Percentiles rank a stretch among this genome's conserved stretches.
Evolutionary conservation across 2,888 invertebrate genomes (phyloP).

Genomic region (Monoplex corrugatus): DNA sequence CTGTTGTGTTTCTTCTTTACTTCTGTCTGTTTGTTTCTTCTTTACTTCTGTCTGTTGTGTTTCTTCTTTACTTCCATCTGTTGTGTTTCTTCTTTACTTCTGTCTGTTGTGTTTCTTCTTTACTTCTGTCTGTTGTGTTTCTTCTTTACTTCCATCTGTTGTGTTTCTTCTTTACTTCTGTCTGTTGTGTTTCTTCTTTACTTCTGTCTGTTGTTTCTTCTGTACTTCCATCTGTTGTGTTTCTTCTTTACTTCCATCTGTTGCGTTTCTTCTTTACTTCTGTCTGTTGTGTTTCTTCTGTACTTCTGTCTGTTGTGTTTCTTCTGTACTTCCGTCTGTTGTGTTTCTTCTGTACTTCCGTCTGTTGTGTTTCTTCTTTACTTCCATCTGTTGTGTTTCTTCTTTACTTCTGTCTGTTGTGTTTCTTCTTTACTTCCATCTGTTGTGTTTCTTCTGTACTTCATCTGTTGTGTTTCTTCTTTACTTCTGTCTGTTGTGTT

Average conservation of each 20-base stretch:
- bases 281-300: no score
- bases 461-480: not conserved
- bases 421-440: no score
- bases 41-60: not conserved
- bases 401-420: no score
- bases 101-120: no score
- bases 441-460: not conserved
- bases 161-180: not conserved
- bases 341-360: not conserved
- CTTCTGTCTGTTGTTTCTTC: not conserved
- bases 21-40: not conserved
- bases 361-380: no score
- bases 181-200: not conserved
- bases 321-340: not conserved
- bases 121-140: no score
- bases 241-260: not conserved
- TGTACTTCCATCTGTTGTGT: not conserved
- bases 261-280: not conserved
- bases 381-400: no score
- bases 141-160: not conserved
- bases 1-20: not conserved
- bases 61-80: no score
- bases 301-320: not conserved
- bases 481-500: not conserved
- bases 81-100: no score